phyloP scores from a whole-genome alignment of 2,797 vertebrate genomes.

The Australoheros facetus region DNA sequence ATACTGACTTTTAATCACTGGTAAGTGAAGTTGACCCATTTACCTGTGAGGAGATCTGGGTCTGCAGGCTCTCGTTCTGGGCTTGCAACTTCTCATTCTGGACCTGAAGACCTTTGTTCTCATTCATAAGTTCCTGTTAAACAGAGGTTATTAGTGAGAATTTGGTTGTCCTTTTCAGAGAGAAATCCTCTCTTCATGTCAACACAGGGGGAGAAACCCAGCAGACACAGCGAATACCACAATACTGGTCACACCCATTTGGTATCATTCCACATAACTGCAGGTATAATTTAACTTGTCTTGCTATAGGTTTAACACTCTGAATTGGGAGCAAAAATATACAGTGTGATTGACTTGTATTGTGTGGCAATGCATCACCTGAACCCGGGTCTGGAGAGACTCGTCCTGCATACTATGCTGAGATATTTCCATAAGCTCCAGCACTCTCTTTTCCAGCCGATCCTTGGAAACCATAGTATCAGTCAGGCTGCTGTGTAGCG shows the following conservation, averaged over 20 bases:
- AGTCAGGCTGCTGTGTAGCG: slow-evolving; percentile 90
- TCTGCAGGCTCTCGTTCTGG: slow-evolving; percentile 88
- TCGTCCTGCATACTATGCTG: slow-evolving; percentile 90
- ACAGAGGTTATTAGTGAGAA: neutral
- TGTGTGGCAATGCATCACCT: slow-evolving; percentile 69
- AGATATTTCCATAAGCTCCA: slow-evolving; percentile 90
- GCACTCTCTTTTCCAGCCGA: slow-evolving; percentile 91
- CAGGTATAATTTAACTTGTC: neutral
- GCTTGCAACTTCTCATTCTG: slow-evolving; percentile 89
- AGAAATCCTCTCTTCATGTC: neutral
- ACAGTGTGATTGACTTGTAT: too few species aligned
- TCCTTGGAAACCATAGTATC: slow-evolving; percentile 94
- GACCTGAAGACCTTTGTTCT: slow-evolving; percentile 90
- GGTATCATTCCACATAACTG: neutral
- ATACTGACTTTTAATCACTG: neutral
- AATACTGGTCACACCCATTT: neutral
- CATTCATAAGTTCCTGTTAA: slow-evolving; percentile 90
- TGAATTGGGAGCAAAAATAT: neutral
- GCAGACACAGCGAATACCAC: neutral
- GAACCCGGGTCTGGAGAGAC: slow-evolving; percentile 86
- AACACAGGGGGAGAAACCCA: neutral
- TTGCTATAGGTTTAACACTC: neutral
- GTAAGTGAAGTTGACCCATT: slow-evolving; percentile 19
- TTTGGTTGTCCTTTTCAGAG: neutral
- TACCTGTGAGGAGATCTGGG: slow-evolving; percentile 93